Evolutionary conservation across 2,888 invertebrate genomes (phyloP).

Genomic region (Cephonodes hylas): DNA sequence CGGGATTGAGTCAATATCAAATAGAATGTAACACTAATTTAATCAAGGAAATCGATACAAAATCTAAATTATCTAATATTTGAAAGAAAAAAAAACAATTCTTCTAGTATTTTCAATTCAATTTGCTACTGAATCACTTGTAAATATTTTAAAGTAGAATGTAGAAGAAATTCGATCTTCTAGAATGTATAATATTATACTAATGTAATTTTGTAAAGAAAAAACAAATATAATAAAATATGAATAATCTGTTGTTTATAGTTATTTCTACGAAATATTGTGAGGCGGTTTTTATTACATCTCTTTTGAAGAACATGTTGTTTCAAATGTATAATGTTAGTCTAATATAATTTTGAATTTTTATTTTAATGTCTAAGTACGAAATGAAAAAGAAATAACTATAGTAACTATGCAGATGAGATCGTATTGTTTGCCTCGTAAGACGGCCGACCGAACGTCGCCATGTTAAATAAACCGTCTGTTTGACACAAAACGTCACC

Average conservation of each 20-base stretch:
- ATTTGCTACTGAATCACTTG: neutral
- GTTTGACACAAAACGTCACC: neutral
- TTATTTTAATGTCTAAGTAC: neutral
- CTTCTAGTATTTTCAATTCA: too few species aligned
- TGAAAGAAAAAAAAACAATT: too few species aligned
- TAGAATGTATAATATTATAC: neutral
- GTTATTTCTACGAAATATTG: neutral
- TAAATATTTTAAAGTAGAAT: neutral
- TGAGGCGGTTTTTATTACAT: neutral
- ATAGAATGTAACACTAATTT: neutral
- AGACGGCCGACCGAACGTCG: neutral
- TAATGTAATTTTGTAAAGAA: constrained; percentile 1
- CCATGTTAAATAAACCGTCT: neutral
- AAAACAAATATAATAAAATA: constrained; percentile 4
- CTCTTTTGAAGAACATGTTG: neutral
- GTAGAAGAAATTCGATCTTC: neutral
- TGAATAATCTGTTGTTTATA: neutral
- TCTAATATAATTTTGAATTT: neutral
- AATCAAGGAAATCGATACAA: neutral
- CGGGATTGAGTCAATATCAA: neutral
- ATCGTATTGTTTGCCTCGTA: constrained; percentile 9
- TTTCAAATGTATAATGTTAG: neutral
- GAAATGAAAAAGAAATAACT: neutral
- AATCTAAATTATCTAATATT: neutral
- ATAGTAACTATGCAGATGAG: constrained; percentile 12